phyloP scores from a whole-genome alignment of 2,888 invertebrate species.

The Nomada lathburiana region DNA sequence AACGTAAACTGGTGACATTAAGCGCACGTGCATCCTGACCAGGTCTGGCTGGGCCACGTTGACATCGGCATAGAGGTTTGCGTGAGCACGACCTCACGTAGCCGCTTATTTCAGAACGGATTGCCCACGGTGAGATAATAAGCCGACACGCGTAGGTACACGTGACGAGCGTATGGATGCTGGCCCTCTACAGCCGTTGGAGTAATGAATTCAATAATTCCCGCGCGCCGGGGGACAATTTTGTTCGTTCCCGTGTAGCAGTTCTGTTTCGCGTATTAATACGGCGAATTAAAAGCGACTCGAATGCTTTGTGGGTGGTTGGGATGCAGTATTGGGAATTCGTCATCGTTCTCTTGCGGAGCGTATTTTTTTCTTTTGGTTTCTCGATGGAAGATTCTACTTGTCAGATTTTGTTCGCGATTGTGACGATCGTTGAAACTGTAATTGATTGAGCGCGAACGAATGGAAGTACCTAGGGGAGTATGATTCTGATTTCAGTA shows the following conservation, averaged over 20 bases:
- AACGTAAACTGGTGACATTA: constrained; percentile 12
- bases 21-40: constrained; percentile 30
- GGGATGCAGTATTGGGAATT: not conserved
- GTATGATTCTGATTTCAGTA: too few relatives aligned
- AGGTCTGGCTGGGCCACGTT: not conserved
- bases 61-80: constrained; percentile 40
- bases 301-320: not conserved
- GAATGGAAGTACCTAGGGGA: too few relatives aligned
- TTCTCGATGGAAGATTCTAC: not conserved
- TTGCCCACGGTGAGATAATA: constrained; percentile 73
- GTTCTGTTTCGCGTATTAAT: constrained; percentile 21
- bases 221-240: constrained; percentile 15
- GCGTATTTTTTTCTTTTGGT: not conserved
- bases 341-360: not conserved
- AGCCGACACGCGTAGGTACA: constrained; percentile 70
- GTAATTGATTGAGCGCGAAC: too few relatives aligned
- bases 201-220: constrained; percentile 65
- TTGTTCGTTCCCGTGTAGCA: not conserved
- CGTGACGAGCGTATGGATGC: constrained; percentile 48
- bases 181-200: constrained; percentile 24
- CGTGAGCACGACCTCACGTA: constrained; percentile 35
- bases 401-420: not conserved
- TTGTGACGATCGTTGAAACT: too few relatives aligned
- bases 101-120: constrained; percentile 69
- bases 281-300: not conserved